phyloP scores from a whole-genome alignment of 2,888 invertebrate species.

The Nemotelus nigrinus region DNA sequence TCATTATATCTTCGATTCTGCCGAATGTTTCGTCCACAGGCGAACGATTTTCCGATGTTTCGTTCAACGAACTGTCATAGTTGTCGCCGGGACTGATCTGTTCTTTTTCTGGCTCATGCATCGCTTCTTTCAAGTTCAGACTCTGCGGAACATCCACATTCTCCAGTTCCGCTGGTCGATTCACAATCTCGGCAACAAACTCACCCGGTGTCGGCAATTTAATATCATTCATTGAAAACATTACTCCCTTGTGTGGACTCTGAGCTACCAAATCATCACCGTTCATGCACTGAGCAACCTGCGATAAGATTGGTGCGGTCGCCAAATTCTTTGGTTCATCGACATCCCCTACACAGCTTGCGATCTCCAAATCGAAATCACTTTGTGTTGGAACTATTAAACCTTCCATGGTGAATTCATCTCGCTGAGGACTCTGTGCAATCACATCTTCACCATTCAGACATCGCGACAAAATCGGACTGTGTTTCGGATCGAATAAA shows the following conservation, averaged over 20 bases:
- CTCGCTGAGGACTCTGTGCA: conserved; percentile 79
- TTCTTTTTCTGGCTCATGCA: conserved; percentile 56
- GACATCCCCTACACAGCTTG: conserved; percentile 61
- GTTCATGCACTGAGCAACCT: background rate
- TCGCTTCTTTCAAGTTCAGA: conserved; percentile 56
- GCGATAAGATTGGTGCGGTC: background rate
- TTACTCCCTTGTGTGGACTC: conserved; percentile 75
- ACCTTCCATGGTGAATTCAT: conserved; percentile 63
- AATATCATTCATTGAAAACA: conserved; percentile 61
- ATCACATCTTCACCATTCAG: conserved; percentile 64
- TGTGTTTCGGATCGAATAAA: conserved; percentile 53
- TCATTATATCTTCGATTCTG: conserved; percentile 57
- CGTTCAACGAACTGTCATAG: background rate
- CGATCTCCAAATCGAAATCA: conserved; percentile 62
- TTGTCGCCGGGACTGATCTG: conserved; percentile 48
- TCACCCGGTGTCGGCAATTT: conserved; percentile 60
- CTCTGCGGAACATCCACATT: conserved; percentile 50
- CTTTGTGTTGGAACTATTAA: conserved; percentile 60
- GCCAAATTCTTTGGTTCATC: background rate
- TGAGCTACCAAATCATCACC: conserved; percentile 69
- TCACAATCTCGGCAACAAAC: conserved; percentile 61
- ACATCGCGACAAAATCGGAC: background rate
- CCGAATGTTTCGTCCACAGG: conserved; percentile 24
- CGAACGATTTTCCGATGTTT: conserved; percentile 4
- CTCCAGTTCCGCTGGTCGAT: conserved; percentile 61